Conservation (phyloP, 2,113 vertebrate species). For the Notarius quadriscutis region DNA sequence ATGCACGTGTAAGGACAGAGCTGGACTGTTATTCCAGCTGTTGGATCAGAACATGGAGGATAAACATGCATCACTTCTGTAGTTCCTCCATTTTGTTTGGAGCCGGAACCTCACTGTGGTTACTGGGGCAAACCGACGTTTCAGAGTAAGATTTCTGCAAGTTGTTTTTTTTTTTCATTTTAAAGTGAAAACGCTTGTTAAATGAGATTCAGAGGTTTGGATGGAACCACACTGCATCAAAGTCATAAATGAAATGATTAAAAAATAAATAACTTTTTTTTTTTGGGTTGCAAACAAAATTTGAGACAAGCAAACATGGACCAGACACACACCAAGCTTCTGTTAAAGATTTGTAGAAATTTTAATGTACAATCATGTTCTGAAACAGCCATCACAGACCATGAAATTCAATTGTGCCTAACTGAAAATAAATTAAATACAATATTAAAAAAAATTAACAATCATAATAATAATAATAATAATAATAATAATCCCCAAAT, state of each 20-base stretch:
- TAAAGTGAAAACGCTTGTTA: not conserved
- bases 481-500: slow-evolving; percentile 32
- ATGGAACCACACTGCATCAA: not conserved
- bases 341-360: slow-evolving; percentile 64
- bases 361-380: slow-evolving; percentile 66
- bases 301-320: not conserved
- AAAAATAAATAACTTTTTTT: too few species aligned
- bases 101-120: too few species aligned
- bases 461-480: not conserved
- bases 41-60: too few species aligned
- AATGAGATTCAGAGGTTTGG: not conserved
- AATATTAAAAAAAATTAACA: slow-evolving; percentile 27
- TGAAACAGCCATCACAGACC: slow-evolving; percentile 54
- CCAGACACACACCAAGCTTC: not conserved
- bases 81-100: too few species aligned
- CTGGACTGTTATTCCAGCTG: not conserved
- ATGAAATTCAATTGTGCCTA: slow-evolving; percentile 53
- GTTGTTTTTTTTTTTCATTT: not conserved
- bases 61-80: too few species aligned
- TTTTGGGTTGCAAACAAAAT: not conserved
- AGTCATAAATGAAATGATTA: not conserved
- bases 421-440: slow-evolving; percentile 60
- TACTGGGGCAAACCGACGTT: too few species aligned
- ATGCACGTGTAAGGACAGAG: not conserved
- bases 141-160: too few species aligned